These are phyloP conservation scores for Autographa pulchrina DNA, from an alignment of 2,888 invertebrate genomes.

Conservation along the genomic window DNA sequence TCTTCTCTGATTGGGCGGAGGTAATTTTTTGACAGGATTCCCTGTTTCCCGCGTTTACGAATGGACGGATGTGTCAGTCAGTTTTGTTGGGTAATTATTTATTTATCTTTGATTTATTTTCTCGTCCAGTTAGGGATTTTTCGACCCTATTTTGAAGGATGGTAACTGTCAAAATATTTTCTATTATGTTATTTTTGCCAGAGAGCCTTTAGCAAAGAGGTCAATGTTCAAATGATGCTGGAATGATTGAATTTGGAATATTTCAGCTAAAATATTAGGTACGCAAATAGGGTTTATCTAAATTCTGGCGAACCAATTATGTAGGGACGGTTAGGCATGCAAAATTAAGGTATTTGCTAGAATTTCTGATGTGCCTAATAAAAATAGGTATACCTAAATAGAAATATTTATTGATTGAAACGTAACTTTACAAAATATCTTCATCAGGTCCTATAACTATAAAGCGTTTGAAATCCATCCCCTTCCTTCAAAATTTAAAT, in stretches of 20 bases:
- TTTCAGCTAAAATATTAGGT: not conserved
- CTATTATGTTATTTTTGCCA: not conserved
- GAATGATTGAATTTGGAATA: not conserved
- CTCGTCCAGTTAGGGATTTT: not conserved
- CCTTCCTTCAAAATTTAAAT: constrained; percentile 17
- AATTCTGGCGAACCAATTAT: not conserved
- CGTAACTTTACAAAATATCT: not conserved
- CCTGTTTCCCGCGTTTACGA: constrained; percentile 40
- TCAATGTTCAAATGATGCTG: not conserved
- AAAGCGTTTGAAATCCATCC: constrained; percentile 19
- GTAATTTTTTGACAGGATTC: constrained; percentile 57
- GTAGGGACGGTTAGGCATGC: not conserved
- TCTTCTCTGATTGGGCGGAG: constrained; percentile 56
- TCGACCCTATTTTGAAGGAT: not conserved
- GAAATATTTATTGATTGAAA: not conserved
- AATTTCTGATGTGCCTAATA: not conserved
- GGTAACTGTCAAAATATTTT: not conserved
- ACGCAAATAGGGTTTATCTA: not conserved
- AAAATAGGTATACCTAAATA: too few relatives aligned
- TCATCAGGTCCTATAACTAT: constrained; percentile 19
- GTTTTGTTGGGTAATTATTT: constrained; percentile 31
- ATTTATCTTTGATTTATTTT: constrained; percentile 27
- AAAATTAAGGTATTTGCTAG: not conserved
- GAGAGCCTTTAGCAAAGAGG: not conserved
- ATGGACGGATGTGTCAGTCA: constrained; percentile 31